phyloP scores from a whole-genome alignment of 2,113 vertebrate genomes.

The Misgurnus anguillicaudatus region DNA sequence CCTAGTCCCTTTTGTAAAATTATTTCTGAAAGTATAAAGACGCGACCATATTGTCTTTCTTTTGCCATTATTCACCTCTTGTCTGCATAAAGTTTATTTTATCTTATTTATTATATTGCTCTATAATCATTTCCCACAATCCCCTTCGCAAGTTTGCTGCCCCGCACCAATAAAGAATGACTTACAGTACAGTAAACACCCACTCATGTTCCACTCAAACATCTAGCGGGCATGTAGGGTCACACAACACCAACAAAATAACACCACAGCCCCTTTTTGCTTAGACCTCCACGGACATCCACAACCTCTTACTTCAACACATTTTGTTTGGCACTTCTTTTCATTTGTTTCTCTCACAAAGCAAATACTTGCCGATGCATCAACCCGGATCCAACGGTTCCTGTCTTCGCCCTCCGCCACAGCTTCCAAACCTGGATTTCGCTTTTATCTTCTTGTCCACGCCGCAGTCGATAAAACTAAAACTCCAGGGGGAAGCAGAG shows the following conservation, averaged over 20 bases:
- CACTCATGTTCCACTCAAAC: background rate
- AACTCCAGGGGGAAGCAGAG: background rate
- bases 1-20: too few species aligned
- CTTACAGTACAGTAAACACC: background rate
- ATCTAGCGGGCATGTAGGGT: background rate
- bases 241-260: conserved; percentile 14
- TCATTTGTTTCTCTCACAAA: background rate
- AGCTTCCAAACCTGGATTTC: background rate
- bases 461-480: conserved; percentile 33
- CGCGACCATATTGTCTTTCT: too few species aligned
- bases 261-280: background rate
- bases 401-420: background rate
- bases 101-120: background rate
- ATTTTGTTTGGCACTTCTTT: background rate
- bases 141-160: background rate
- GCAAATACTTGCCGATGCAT: conserved; percentile 3
- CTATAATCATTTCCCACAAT: background rate
- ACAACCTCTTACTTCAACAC: conserved; percentile 10
- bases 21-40: too few species aligned
- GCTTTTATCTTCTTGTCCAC: conserved; percentile 16
- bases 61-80: background rate
- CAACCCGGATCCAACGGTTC: conserved; percentile 8
- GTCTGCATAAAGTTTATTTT: background rate
- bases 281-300: conserved; percentile 15
- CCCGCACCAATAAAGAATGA: background rate